Evolutionary conservation across 2,797 vertebrate genomes (phyloP).

Genomic region (Cyclopterus lumpus): DNA sequence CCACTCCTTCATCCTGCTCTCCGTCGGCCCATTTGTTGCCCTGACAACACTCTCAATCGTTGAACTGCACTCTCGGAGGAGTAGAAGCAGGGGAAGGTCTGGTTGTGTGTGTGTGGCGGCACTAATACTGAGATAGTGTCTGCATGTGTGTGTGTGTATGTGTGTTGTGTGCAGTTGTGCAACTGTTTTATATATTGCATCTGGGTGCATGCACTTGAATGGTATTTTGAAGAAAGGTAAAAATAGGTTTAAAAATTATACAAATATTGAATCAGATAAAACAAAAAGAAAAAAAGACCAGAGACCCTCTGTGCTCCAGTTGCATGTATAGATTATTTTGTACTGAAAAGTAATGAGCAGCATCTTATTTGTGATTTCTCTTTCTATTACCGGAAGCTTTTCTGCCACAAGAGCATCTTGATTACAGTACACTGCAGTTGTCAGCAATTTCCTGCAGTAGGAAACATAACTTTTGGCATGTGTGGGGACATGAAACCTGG

Average conservation of each 20-base stretch:
- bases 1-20: slow-evolving; percentile 68
- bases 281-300: neutral
- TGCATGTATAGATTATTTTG: neutral
- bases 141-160: slow-evolving; percentile 22
- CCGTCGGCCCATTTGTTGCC: slow-evolving; percentile 69
- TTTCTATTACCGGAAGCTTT: slow-evolving; percentile 30
- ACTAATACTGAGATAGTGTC: slow-evolving; percentile 26
- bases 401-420: slow-evolving; percentile 23
- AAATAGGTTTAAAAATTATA: neutral
- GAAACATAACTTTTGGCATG: slow-evolving; percentile 16
- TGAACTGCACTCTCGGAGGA: slow-evolving; percentile 58
- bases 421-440: slow-evolving; percentile 26
- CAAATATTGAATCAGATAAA: neutral
- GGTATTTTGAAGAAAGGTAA: neutral
- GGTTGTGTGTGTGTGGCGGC: slow-evolving; percentile 32
- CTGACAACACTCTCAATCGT: slow-evolving; percentile 70
- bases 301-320: neutral
- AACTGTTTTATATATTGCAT: slow-evolving; percentile 34
- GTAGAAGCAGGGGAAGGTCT: slow-evolving; percentile 41
- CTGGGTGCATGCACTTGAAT: neutral
- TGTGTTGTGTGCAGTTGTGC: slow-evolving; percentile 4
- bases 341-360: slow-evolving; percentile 18
- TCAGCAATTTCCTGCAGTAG: slow-evolving; percentile 38
- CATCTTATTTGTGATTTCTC: slow-evolving; percentile 36
- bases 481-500: slow-evolving; percentile 15